A percentile compares a stretch with the other conserved stretches of the same genome.
Conservation (phyloP, 2,797 vertebrate species). For the Xerus rutilus region DNA sequence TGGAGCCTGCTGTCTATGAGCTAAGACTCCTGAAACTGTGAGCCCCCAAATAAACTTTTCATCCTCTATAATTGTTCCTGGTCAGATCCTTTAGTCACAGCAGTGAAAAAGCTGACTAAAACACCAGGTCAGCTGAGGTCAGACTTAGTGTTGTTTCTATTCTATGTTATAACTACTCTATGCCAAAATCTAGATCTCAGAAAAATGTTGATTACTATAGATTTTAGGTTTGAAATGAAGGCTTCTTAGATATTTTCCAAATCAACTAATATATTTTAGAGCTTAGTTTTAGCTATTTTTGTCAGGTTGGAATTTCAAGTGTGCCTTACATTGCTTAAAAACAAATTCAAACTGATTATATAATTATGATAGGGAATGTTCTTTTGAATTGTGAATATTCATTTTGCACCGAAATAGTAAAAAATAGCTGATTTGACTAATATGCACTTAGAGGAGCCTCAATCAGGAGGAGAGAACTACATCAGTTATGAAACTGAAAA, state of each 20-base stretch:
- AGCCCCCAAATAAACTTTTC: no score
- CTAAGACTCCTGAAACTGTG: no score
- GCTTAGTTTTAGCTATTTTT: slow-evolving; percentile 67
- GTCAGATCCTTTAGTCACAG: no score
- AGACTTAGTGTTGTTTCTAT: neutral
- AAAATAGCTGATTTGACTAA: slow-evolving; percentile 69
- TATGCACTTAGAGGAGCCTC: slow-evolving; percentile 52
- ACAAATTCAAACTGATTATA: slow-evolving; percentile 78
- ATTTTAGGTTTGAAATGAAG: slow-evolving; percentile 52
- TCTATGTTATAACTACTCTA: neutral
- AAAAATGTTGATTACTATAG: slow-evolving; percentile 38
- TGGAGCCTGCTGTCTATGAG: no score
- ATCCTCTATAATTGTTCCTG: no score
- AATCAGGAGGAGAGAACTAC: slow-evolving; percentile 50
- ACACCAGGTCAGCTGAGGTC: neutral
- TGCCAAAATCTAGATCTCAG: slow-evolving; percentile 27
- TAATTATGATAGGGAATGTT: slow-evolving; percentile 73
- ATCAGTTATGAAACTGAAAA: slow-evolving; percentile 59
- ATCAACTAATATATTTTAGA: slow-evolving; percentile 69
- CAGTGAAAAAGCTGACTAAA: no score
- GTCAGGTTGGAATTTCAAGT: slow-evolving; percentile 75
- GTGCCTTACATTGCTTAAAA: slow-evolving; percentile 65
- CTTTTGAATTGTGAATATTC: slow-evolving; percentile 80
- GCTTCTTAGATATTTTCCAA: slow-evolving; percentile 51
- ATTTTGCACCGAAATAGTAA: slow-evolving; percentile 76